Evolutionary conservation across 2,113 vertebrate genomes (phyloP).

Genomic region (Eretmochelys imbricata): DNA sequence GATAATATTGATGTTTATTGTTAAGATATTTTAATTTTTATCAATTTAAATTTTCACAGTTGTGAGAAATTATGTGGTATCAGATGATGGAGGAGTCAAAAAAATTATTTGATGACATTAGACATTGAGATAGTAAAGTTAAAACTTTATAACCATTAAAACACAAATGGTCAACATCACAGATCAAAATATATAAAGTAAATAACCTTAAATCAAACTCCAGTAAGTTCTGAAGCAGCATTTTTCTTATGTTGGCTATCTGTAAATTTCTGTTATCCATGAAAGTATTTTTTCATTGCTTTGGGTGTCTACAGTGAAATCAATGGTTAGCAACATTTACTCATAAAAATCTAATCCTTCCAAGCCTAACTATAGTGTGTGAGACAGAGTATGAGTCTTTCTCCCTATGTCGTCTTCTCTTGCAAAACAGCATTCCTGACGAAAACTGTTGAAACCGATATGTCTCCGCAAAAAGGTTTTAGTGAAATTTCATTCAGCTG

Average conservation of each 20-base stretch:
- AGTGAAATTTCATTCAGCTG: neutral
- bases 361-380: neutral
- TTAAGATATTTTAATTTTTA: neutral
- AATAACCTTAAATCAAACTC: neutral
- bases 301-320: neutral
- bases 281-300: neutral
- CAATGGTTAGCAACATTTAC: neutral
- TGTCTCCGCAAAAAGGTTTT: neutral
- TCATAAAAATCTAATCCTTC: neutral
- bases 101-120: neutral
- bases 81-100: neutral
- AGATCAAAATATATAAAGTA: neutral
- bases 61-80: neutral
- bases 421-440: neutral
- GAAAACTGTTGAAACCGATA: neutral
- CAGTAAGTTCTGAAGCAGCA: neutral
- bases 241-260: neutral
- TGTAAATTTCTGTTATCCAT: neutral
- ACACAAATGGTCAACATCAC: neutral
- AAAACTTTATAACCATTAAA: neutral
- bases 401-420: neutral
- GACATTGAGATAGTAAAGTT: neutral
- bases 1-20: neutral
- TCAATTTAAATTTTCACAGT: neutral
- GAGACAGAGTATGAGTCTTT: neutral